Evolutionary conservation across 1,140 invertebrate genomes (phyloP).

Genomic region (Alviniconcha marisindica): DNA sequence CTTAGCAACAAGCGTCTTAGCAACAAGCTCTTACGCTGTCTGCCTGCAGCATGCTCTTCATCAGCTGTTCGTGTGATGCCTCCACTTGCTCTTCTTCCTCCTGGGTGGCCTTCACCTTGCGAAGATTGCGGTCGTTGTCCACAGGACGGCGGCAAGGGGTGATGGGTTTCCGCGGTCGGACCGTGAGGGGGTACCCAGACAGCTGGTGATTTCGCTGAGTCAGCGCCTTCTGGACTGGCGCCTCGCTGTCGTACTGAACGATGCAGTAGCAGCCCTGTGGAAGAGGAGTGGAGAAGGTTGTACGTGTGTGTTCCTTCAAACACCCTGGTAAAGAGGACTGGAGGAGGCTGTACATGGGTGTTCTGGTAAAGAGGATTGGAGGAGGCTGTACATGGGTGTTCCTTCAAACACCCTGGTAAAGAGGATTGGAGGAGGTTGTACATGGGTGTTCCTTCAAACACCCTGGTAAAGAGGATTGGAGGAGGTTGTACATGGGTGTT

Average conservation of each 20-base stretch:
- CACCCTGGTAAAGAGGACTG: no score
- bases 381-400: no score
- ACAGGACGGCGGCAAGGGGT: not conserved
- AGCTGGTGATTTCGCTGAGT: conserved; percentile 12
- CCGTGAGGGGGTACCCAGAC: not conserved
- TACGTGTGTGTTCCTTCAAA: no score
- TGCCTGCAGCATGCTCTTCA: conserved; percentile 7
- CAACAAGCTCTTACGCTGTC: not conserved
- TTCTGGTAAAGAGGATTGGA: no score
- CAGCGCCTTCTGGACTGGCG: conserved; percentile 30
- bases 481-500: no score
- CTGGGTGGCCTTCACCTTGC: not conserved
- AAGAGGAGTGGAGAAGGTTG: no score
- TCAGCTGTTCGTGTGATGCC: conserved; percentile 27
- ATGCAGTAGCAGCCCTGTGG: conserved; percentile 32
- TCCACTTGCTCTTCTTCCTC: conserved; percentile 14
- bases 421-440: no score
- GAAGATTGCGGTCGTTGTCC: not conserved
- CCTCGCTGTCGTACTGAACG: conserved; percentile 19
- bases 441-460: no score
- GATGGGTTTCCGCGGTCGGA: conserved; percentile 29
- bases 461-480: no score
- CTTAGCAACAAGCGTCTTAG: no score
- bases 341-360: no score
- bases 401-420: no score